A percentile compares a stretch with the other conserved stretches of the same genome.
Evolutionary conservation across 1,140 invertebrate genomes (phyloP).

Genomic region (Papilio aristodemus): DNA sequence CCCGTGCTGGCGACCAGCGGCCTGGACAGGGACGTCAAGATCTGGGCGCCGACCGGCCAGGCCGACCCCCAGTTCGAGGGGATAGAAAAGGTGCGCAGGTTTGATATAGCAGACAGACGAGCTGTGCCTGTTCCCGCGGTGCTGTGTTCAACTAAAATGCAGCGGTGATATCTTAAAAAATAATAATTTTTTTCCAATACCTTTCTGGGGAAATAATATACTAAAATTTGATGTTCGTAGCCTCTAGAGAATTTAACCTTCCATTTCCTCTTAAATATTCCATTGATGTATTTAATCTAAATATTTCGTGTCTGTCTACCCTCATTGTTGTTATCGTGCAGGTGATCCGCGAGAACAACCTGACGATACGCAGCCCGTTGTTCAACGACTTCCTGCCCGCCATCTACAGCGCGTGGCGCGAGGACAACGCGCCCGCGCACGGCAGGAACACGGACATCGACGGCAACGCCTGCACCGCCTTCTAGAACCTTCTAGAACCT

Average conservation of each 20-base stretch:
- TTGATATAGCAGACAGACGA: no score
- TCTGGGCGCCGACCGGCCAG: constrained; percentile 91
- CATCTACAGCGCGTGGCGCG: constrained; percentile 64
- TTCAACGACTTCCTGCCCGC: constrained; percentile 72
- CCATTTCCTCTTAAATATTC: no score
- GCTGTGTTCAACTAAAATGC: background rate
- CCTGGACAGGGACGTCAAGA: constrained; percentile 94
- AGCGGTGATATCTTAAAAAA: background rate
- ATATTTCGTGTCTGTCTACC: background rate
- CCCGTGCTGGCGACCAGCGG: constrained; percentile 95
- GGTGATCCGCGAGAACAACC: constrained; percentile 64
- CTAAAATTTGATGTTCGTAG: no score
- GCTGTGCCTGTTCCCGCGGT: no score
- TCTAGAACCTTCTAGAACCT: constrained; percentile 44
- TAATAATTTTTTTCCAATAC: no score
- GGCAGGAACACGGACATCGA: constrained; percentile 64
- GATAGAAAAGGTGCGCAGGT: constrained; percentile 52
- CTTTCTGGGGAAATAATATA: no score
- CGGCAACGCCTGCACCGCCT: constrained; percentile 67
- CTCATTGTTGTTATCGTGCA: constrained; percentile 41
- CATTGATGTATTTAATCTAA: no score
- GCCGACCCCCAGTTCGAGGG: constrained; percentile 76
- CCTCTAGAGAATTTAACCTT: no score
- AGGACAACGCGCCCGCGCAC: constrained; percentile 42
- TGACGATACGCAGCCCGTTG: constrained; percentile 50